These are phyloP conservation scores for Magallana ariakensis DNA, from an alignment of 1,140 invertebrate species.

Conservation along the genomic window DNA sequence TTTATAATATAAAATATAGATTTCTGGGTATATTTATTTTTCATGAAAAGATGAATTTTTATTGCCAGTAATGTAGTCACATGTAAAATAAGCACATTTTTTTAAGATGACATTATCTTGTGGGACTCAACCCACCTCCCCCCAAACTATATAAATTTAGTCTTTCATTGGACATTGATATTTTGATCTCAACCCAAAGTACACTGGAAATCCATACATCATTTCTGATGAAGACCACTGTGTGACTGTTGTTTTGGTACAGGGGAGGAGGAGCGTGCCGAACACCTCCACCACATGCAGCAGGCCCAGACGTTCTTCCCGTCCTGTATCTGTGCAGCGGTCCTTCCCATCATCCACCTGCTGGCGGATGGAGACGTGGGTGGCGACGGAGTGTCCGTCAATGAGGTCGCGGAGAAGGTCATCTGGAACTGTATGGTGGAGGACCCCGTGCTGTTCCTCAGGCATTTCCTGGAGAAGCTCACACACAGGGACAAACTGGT, in stretches of 20 bases:
- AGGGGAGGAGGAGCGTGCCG: constrained; percentile 81
- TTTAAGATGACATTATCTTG: too few relatives aligned
- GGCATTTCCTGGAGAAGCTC: constrained; percentile 96
- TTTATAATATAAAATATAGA: too few relatives aligned
- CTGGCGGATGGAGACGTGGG: constrained; percentile 98
- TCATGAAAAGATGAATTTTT: too few relatives aligned
- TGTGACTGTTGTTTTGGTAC: neutral
- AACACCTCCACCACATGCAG: constrained; percentile 83
- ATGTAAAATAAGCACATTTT: too few relatives aligned
- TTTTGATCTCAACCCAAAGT: too few relatives aligned
- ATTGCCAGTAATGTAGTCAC: too few relatives aligned
- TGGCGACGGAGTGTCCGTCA: constrained; percentile 90
- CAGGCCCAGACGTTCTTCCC: constrained; percentile 97
- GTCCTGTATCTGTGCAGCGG: constrained; percentile 96
- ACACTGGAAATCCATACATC: too few relatives aligned
- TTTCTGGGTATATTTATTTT: too few relatives aligned
- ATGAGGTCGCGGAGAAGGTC: constrained; percentile 84
- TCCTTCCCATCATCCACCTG: constrained; percentile 95
- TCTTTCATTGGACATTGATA: too few relatives aligned
- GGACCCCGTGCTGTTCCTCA: constrained; percentile 96
- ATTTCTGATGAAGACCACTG: too few relatives aligned
- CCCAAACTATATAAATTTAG: too few relatives aligned
- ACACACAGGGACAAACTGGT: constrained; percentile 91
- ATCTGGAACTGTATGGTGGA: constrained; percentile 99
- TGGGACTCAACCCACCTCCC: too few relatives aligned